Evolutionary conservation across 2,797 vertebrate genomes (phyloP).

Genomic region (Argyrosomus regius): DNA sequence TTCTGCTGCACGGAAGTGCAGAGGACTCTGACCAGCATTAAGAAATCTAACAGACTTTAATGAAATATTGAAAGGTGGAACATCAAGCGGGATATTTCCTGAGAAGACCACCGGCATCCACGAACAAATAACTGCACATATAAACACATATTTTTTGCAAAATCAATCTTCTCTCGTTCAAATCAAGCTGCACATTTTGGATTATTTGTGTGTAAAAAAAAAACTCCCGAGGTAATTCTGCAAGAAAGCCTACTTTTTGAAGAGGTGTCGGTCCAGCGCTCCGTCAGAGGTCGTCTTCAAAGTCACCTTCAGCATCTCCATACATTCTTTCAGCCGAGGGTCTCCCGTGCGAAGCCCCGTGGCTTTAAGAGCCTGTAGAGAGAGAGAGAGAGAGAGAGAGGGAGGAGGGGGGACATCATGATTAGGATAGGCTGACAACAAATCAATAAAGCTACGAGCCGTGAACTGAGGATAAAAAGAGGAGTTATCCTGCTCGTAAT

Average conservation of each 20-base stretch:
- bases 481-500: conserved; percentile 1
- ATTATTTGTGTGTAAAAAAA: neutral
- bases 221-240: no score
- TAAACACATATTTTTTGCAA: no score
- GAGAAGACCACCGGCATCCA: neutral
- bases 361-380: conserved; percentile 93
- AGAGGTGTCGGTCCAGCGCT: conserved; percentile 96
- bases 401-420: neutral
- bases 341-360: conserved; percentile 97
- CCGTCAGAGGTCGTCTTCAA: conserved; percentile 96
- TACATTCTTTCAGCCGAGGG: conserved; percentile 97
- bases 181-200: neutral
- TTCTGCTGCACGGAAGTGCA: conserved; percentile 18
- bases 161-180: neutral
- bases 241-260: conserved; percentile 91
- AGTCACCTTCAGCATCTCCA: conserved; percentile 98
- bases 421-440: conserved; percentile 29
- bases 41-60: conserved; percentile 12
- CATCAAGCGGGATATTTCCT: neutral
- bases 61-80: conserved; percentile 43
- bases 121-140: neutral
- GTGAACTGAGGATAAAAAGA: conserved; percentile 14
- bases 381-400: no score
- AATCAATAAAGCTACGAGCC: conserved; percentile 49
- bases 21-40: conserved; percentile 39